A percentile compares a stretch with the other conserved stretches of the same genome.
Evolutionary conservation across 2,888 invertebrate species (phyloP).

Genomic region (Drymonia ruficornis): DNA sequence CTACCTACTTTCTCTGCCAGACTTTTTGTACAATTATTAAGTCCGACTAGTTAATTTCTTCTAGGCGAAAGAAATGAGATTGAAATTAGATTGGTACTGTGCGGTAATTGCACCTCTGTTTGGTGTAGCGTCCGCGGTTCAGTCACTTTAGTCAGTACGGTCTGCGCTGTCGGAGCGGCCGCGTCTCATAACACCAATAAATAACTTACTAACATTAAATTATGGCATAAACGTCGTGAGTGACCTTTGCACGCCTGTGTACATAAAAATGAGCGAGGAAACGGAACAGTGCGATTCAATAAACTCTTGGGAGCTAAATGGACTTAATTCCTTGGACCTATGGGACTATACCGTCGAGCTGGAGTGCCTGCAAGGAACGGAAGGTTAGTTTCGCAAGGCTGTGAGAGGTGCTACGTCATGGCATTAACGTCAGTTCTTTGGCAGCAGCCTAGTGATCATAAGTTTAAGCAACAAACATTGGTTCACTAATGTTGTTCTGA

Average conservation of each 20-base stretch:
- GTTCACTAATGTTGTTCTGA: no score
- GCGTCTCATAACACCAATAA: conserved; percentile 34
- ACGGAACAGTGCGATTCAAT: conserved; percentile 75
- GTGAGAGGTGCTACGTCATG: conserved; percentile 53
- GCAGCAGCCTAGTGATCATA: not conserved
- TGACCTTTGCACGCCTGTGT: conserved; percentile 53
- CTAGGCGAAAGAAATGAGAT: conserved; percentile 73
- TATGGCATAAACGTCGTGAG: conserved; percentile 57
- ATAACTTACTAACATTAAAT: conserved; percentile 45
- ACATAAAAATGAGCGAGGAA: conserved; percentile 74
- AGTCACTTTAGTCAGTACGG: conserved; percentile 39
- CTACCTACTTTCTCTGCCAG: conserved; percentile 62
- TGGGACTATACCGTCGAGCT: conserved; percentile 95
- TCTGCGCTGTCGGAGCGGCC: conserved; percentile 37
- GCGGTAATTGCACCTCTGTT: conserved; percentile 60
- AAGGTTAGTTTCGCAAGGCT: conserved; percentile 86
- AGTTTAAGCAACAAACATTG: not conserved
- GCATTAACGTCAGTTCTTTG: not conserved
- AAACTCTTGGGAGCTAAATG: conserved; percentile 82
- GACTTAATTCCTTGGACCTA: conserved; percentile 89
- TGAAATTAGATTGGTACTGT: conserved; percentile 71
- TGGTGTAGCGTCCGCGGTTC: conserved; percentile 47
- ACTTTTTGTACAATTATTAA: conserved; percentile 56
- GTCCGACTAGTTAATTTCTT: conserved; percentile 68
- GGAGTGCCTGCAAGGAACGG: conserved; percentile 90